Evolutionary conservation across 2,797 vertebrate genomes (phyloP).

Genomic region (Synaphobranchus kaupii): DNA sequence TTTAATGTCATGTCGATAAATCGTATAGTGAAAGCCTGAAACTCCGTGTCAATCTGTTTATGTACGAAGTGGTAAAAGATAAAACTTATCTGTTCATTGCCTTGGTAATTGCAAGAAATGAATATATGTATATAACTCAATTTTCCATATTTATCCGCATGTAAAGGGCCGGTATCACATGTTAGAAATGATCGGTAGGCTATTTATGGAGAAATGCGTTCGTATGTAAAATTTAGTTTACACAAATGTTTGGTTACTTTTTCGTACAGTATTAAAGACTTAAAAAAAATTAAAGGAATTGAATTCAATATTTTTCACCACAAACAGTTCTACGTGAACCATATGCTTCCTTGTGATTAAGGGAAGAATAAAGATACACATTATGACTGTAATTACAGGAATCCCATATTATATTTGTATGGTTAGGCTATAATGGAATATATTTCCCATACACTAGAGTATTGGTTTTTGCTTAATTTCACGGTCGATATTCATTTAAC

Average conservation of each 20-base stretch:
- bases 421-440: neutral
- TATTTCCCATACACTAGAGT: neutral
- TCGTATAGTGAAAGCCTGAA: conserved; percentile 99
- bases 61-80: conserved; percentile 92
- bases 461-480: neutral
- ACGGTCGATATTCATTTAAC: neutral
- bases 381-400: neutral
- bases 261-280: conserved; percentile 99
- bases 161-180: conserved; percentile 97
- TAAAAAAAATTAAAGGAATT: conserved; percentile 81
- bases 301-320: conserved; percentile 86
- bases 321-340: conserved; percentile 45
- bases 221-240: conserved; percentile 90
- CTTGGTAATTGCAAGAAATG: conserved; percentile 89
- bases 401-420: neutral
- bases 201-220: conserved; percentile 99
- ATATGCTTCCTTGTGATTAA: conserved; percentile 48
- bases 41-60: conserved; percentile 99
- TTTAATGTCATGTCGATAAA: conserved; percentile 99
- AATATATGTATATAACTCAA: conserved; percentile 85
- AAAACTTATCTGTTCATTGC: conserved; percentile 84
- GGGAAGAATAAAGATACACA: conserved; percentile 29
- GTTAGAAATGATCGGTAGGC: conserved; percentile 80
- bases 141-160: conserved; percentile 99
- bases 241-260: conserved; percentile 99